Evolutionary conservation across 1,140 invertebrate genomes (phyloP), one percentile per base, ranked within the genome.

Genomic region (Drosophila biarmipes): DNA sequence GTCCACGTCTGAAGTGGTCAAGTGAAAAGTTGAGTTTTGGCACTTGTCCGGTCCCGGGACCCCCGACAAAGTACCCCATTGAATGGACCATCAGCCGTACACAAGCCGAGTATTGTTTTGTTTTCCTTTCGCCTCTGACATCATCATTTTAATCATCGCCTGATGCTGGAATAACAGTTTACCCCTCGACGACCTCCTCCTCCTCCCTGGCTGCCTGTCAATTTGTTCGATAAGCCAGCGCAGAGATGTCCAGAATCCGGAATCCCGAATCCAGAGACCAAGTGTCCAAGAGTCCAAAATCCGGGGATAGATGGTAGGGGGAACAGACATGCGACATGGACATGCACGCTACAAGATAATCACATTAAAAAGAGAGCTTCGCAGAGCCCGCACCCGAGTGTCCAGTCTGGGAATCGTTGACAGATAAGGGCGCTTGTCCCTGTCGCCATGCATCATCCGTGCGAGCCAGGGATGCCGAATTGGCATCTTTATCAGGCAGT

Each of bases 261-360:
- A n/a, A n/a, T 77, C 57, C 62, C 42, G 52, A 52, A 63, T 56
- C 37, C 38, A 27, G 37, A 29, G 38, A 40, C 34, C 40, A 38
- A 38, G 12, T 35, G 46, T 48, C 46, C 43, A 29, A 8, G 31
- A 61, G 24, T 68, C 38, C 62, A 15, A 43, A 17, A 19, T 46
- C 15, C 21, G 48, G 24, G 42, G 49, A 40, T 42, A 54, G 4
- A 15, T 21, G 40, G 21, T 10, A 19, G 7, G 29, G 43, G 37
- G 46, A 43, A 67, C 64, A 76, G 78, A 78, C 74, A 78, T 80
- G 69, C 67, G 80, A 84, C 81, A 86, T 78, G 78, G 78, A 87
- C 82, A 87, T 78, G 82, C 82, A 87, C 63, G 84, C 73, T 80
- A 89, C 85, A 89, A 90, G 85, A 89, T 89, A 89, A 89, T 90